Conservation (phyloP, 2,888 invertebrate species). For the Iphiclides podalirius region DNA sequence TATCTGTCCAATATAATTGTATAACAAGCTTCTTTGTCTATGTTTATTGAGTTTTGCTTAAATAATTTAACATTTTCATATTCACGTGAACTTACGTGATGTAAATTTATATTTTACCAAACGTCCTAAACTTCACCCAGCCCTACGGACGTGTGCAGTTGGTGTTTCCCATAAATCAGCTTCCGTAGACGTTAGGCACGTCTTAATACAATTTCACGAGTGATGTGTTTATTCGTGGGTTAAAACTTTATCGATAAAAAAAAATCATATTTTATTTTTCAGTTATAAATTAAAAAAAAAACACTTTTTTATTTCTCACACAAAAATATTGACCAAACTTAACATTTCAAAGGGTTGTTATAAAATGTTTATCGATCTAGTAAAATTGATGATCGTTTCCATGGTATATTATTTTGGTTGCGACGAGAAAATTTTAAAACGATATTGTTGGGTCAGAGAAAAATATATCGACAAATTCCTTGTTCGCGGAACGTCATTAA, state of each 20-base stretch:
- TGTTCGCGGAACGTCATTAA: constrained; percentile 49
- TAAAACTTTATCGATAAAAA: constrained; percentile 37
- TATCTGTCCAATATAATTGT: too few species aligned
- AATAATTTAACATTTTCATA: background rate
- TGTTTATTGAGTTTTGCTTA: background rate
- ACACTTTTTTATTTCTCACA: background rate
- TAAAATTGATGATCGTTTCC: too few species aligned
- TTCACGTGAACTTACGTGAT: background rate
- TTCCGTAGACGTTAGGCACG: constrained; percentile 56
- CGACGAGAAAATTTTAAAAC: too few species aligned
- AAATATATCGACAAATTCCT: constrained; percentile 26
- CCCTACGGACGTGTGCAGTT: constrained; percentile 49
- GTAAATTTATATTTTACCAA: background rate
- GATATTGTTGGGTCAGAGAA: background rate
- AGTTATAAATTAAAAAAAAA: too few species aligned
- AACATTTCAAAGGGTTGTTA: too few species aligned
- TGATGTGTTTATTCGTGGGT: constrained; percentile 45
- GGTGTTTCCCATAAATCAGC: constrained; percentile 63
- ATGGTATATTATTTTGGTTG: too few species aligned
- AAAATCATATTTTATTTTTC: background rate
- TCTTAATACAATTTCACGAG: constrained; percentile 72
- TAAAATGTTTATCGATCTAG: too few species aligned
- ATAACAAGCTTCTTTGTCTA: too few species aligned
- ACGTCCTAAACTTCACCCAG: constrained; percentile 3
- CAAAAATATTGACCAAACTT: background rate